Base-by-base conservation (phyloP, 2,888 invertebrate genomes). In the Miltochrista miniata region DNA sequence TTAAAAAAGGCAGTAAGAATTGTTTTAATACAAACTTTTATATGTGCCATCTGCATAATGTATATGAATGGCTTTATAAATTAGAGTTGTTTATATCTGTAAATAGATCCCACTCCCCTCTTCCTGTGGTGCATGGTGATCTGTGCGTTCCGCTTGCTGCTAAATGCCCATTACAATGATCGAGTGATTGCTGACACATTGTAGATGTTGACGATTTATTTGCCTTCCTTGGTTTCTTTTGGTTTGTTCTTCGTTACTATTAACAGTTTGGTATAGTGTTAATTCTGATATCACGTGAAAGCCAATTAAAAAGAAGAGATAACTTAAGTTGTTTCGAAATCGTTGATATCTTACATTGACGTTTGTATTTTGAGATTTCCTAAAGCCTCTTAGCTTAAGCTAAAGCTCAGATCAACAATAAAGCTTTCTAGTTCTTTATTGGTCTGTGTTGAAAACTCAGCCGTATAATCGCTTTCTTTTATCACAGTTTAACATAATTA, bases 81-180 rank as follows among this genome's bases (percentile, higher is more conserved):
- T 45, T 18, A 45, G 30, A 30, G 14, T 24, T 50, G 45, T 45
- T 45, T 50, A 50, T 38, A 33, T 29, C 45, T 45, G 30, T 35
- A 45, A 50, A 45, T 45, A 50, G 50, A 41, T 45, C 36, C 15
- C 38, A 33, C 39, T 35, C 45, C 45, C 50, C 45, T 40, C 45
- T 40, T 45, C 40, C 50, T 45, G 45, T 45, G 11, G 43, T n/a
- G 31, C 18, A 36, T 18, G 10, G 12, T 30, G 49, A 44, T 45
- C 36, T 3, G 31, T 24, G 18, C 44, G 44, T 40, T 45, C 35
- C 15, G 13, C 37, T 39, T 12, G 38, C 29, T 11, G 43, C 11
- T 50, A 45, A 50, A 45, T 40, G 30, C 31, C 35, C 10, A 11
- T 44, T 14, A 15, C 34, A 38, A n/a, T 38, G 38, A 38, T 38